Evolutionary conservation across 2,888 invertebrate genomes (phyloP).

Genomic region (Himalopsyche tibetana): DNA sequence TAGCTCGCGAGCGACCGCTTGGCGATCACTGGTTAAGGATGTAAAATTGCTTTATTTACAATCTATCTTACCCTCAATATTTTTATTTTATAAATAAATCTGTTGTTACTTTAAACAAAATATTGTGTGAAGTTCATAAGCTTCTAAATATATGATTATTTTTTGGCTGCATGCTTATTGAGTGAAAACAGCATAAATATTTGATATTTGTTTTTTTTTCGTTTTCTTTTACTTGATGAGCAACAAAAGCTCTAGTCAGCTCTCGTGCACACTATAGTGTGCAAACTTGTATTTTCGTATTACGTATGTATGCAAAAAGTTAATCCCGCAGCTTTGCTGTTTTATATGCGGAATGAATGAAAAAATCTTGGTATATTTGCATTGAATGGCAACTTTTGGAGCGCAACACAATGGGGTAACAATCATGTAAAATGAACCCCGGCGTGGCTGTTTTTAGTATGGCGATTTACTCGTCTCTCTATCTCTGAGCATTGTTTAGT

Average conservation of each 20-base stretch:
- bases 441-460: slow-evolving; percentile 45
- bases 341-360: slow-evolving; percentile 61
- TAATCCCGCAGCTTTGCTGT: slow-evolving; percentile 62
- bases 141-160: too few species aligned
- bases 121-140: too few species aligned
- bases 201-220: slow-evolving; percentile 1
- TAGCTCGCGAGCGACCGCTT: too few species aligned
- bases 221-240: slow-evolving; percentile 13
- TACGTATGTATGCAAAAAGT: slow-evolving; percentile 59
- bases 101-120: too few species aligned
- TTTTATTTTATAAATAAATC: too few species aligned
- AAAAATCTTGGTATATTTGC: slow-evolving; percentile 62
- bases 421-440: slow-evolving; percentile 63
- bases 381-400: slow-evolving; percentile 58
- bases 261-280: slow-evolving; percentile 6
- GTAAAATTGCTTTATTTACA: too few species aligned
- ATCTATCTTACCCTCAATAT: too few species aligned
- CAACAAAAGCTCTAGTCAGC: slow-evolving; percentile 16
- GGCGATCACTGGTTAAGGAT: too few species aligned
- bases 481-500: slow-evolving; percentile 24
- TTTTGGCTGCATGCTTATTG: neutral
- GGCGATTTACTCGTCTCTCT: slow-evolving; percentile 44
- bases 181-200: neutral
- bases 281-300: slow-evolving; percentile 56
- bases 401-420: slow-evolving; percentile 60